Conservation (phyloP, 2,113 vertebrate genomes). For the Phalacrocorax aristotelis region DNA sequence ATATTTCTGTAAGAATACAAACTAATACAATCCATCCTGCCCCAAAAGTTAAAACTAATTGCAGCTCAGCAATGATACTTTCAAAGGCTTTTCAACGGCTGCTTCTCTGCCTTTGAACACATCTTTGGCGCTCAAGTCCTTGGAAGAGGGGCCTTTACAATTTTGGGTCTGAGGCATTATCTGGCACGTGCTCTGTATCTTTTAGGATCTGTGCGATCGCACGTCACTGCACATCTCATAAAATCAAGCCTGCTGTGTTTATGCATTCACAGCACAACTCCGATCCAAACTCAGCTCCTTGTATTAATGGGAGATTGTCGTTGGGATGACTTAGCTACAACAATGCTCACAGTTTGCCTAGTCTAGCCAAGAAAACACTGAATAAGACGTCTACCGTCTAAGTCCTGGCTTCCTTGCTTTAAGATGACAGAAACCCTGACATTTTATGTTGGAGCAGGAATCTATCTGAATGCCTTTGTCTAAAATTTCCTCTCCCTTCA, state of each 20-base stretch:
- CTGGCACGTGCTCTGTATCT: background rate
- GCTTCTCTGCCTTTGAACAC: background rate
- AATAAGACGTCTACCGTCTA: background rate
- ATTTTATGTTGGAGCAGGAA: background rate
- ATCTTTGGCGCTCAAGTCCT: background rate
- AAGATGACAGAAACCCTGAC: background rate
- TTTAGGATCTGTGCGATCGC: rapidly evolving
- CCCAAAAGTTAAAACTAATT: background rate
- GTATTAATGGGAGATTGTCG: background rate
- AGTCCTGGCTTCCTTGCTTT: background rate
- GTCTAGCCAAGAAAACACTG: background rate
- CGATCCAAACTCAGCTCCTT: background rate
- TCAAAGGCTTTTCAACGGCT: background rate
- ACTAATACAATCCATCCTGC: background rate
- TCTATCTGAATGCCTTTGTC: background rate
- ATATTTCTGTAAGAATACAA: background rate
- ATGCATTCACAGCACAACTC: background rate
- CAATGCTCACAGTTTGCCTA: background rate
- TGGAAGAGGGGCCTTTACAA: background rate
- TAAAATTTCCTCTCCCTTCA: background rate
- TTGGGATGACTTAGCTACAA: background rate
- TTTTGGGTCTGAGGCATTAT: background rate
- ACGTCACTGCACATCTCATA: background rate
- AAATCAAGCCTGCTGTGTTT: background rate
- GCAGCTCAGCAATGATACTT: background rate